Conservation (phyloP, 2,113 vertebrate species). For the Cyphomyrus plagiostoma region DNA sequence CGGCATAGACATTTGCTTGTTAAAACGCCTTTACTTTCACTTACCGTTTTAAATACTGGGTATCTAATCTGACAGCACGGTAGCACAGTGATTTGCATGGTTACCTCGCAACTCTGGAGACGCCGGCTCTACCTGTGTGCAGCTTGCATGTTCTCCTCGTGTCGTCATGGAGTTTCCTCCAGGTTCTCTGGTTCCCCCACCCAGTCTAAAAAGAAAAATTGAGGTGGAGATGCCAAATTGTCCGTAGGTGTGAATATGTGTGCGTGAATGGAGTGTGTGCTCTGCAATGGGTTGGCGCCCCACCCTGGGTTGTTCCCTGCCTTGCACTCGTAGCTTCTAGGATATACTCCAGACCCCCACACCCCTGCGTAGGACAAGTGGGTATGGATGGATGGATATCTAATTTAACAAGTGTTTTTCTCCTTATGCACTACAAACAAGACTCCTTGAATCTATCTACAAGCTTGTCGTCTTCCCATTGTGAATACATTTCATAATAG, state of each 20-base stretch:
- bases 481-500: background rate
- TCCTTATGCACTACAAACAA: background rate
- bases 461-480: background rate
- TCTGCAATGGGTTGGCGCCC: background rate
- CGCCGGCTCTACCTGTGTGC: background rate
- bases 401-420: background rate
- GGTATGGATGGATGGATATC: background rate
- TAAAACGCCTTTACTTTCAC: background rate
- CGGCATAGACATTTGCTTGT: background rate
- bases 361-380: background rate
- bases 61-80: background rate
- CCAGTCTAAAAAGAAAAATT: background rate
- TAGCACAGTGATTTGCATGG: background rate
- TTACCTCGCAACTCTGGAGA: background rate
- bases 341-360: background rate
- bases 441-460: background rate
- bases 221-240: background rate
- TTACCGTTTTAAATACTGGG: background rate
- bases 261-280: background rate
- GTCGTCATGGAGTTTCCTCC: background rate
- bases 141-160: background rate
- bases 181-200: background rate
- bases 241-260: background rate
- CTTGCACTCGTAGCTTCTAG: background rate
- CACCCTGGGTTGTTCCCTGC: background rate